Conservation (phyloP, 2,797 vertebrate species). For the Luscinia megarhynchos region DNA sequence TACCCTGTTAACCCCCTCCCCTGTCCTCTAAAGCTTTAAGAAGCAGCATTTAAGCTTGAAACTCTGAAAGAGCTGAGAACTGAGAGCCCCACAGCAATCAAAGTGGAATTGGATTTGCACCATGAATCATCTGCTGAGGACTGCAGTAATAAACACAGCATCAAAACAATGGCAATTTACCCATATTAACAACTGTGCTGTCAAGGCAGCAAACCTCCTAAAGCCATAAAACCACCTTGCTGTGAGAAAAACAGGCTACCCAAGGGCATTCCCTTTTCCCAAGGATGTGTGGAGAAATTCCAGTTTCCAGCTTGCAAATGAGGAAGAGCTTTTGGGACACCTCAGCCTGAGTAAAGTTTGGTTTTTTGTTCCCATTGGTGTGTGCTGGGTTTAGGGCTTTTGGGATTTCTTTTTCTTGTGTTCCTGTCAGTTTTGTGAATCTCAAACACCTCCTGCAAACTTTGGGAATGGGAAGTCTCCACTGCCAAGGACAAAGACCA, state of each 20-base stretch:
- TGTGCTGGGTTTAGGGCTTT: neutral
- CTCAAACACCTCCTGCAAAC: neutral
- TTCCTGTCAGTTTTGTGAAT: neutral
- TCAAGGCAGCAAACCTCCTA: neutral
- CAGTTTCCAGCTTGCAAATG: neutral
- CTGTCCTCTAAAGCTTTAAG: neutral
- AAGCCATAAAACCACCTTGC: neutral
- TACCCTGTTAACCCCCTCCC: neutral
- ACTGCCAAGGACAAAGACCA: neutral
- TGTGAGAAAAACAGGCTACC: neutral
- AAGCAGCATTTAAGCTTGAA: neutral
- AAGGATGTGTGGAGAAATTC: neutral
- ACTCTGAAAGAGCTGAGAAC: neutral
- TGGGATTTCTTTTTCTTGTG: neutral
- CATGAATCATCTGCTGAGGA: neutral
- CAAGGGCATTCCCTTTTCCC: neutral
- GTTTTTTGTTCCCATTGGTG: neutral
- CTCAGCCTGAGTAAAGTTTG: accelerated
- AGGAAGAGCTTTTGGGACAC: neutral
- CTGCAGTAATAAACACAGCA: neutral
- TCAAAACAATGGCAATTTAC: conserved; percentile 12
- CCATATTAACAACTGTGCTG: neutral
- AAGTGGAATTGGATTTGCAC: neutral
- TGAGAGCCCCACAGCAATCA: neutral
- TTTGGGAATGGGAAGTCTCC: neutral